Evolutionary conservation across 2,888 invertebrate species (phyloP), one percentile per base, ranked within the genome.

Genomic region (Drosophila cognata): DNA sequence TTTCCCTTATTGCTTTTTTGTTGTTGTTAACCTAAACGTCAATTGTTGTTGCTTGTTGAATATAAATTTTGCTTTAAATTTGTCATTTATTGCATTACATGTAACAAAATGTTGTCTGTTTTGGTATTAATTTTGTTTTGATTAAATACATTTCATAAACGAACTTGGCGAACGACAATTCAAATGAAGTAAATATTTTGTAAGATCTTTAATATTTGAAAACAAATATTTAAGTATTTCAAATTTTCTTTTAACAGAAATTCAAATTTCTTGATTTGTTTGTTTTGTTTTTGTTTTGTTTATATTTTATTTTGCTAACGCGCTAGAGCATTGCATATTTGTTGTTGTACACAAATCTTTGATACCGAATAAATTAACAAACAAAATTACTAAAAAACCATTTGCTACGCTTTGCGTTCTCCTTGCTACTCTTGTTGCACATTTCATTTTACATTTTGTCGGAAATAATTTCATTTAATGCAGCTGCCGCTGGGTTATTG

Each of bases 341-440:
- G 71, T 68, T 79, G 76, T 74, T 78, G 68, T 76, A 82, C 75
- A 81, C 84, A 74, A 80, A 80, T 74, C 55, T 71, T 64, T 77
- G 81, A 72, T 73, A 75, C 89, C 90, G 84, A 89, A 88, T 88
- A 78, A 89, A 77, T 77, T 46, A 84, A 61, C 75, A 75, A 85
- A 81, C 75, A 89, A 86, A 86, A 78, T 79, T 77, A 79, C 80
- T 72, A 79, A 81, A 87, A 85, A 79, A 77, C 83, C 86, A 77
- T 76, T 86, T 76, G 65, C 76, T 79, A 79, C 72, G 75, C 67
- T 73, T 68, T 72, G 64, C 79, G 64, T 68, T 57, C 78, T 70
- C 51, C 67, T 58, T 60, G 52, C 66, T 63, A 77, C 77, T 70
- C 74, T 55, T 63, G 51, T 68, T 74, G 67, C 72, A 70, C 78